Evolutionary conservation across 2,797 vertebrate genomes (phyloP), one percentile per base, ranked within the genome.

Genomic region (Ataeniobius toweri): DNA sequence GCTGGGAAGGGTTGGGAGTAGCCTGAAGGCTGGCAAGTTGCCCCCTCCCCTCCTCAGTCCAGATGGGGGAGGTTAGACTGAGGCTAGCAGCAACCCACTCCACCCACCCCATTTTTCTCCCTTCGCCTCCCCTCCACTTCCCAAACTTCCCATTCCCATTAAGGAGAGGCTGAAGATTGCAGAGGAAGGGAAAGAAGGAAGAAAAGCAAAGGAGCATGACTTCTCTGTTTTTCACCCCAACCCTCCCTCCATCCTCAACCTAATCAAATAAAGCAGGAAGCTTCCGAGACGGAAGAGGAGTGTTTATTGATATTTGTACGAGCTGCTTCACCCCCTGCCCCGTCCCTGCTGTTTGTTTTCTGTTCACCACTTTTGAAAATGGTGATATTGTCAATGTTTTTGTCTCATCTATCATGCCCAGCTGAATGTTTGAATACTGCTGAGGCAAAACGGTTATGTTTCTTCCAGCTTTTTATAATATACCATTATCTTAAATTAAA

Each of bases 1-100:
- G 98, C 98, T 99, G 98, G 98, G 98, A 99, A 98, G 97, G 97
- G 97, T 99, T 99, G 97, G 96, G 96, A 98, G 97, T 99, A 97
- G 98, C 98, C 98, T 96, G 96, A 95, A 99, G 97, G 98, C 97
- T 97, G 96, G 97, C 97, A 97, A 97, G 96, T 96, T 95, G 94
- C 96, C 96, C 97, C 87, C 89, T 73, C 84, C 82, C 82, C 84
- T 85, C 88, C 78, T 77, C 79, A 77, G 85, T 98, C 98, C 98
- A 99, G 97, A 99, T 99, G 98, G 97, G 90, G 97, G 96, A 98
- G 97, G 98, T 99, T 98, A 99, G 96, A 94, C 93, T 85, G 95
- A 96, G 98, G 98, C 96, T 97, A 98, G 97, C 96, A 97, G 96
- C 96, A 94, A 95, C 92, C 74, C 51, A 58, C 41, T 75, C 41